Evolutionary conservation across 2,888 invertebrate genomes (phyloP), one percentile per base, ranked within the genome.

Genomic region (Orthonevra nobilis): DNA sequence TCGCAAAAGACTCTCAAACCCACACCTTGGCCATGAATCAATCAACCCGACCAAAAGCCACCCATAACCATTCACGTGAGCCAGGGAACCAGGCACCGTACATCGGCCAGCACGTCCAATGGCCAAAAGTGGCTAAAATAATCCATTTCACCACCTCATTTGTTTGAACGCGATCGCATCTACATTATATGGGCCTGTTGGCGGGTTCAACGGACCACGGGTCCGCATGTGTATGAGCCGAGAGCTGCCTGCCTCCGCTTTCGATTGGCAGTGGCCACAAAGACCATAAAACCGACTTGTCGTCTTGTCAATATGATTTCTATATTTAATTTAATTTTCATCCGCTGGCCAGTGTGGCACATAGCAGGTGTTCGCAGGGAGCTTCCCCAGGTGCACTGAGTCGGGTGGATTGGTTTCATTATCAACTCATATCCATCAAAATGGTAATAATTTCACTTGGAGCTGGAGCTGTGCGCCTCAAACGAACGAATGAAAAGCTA

Each of bases 101-200:
- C n/a, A n/a, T n/a, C 40, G 7, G n/a, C 3, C 19, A 42, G 10
- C 23, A 26, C 17, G 26, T 48, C 5, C 44, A 19, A 3, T 17
- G 3, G 20, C 40, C 58, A 58, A 68, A 68, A 68, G 68, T 68
- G 58, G 30, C 38, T 30, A 19, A 58, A 58, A 58, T 48, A 58
- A 58, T 46, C 4, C 46, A 58, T 68, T 68, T 68, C 68, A 68
- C 56, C 68, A 58, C 68, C 56, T 58, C 36, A 68, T 58, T 58
- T 68, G 48, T 58, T 26, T 23, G 23, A 54, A 44, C 28, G 28
- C 46, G 46, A 56, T 38, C 38, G 40, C 68, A 10, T 36, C 42
- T 58, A 34, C 14, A 4, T 6, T 42, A 4, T 36, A 19, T 44
- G 54, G 26, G 14, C 14, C 20, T 34, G 40, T 20, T 50, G 10